Evolutionary conservation across 2,888 invertebrate genomes (phyloP).

Genomic region (Portevinia maculata): DNA sequence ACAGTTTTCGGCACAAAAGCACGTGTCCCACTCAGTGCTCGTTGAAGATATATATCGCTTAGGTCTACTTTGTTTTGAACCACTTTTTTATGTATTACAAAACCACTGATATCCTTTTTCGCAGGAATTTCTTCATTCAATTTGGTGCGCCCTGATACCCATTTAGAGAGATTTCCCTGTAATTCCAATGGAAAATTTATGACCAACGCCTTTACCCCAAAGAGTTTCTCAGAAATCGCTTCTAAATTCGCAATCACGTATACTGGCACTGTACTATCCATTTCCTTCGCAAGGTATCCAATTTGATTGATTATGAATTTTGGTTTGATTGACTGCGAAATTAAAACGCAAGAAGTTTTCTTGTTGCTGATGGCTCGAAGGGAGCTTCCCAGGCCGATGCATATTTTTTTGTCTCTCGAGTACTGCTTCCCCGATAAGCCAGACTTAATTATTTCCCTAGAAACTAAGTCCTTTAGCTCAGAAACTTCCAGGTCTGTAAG

Average conservation of each 20-base stretch:
- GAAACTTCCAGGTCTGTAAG: slow-evolving; percentile 7
- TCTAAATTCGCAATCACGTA: slow-evolving; percentile 27
- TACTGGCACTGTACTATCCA: slow-evolving; percentile 2
- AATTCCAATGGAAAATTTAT: slow-evolving; percentile 19
- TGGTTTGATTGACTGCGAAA: slow-evolving; percentile 43
- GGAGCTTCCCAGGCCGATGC: slow-evolving; percentile 40
- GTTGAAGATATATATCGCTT: slow-evolving; percentile 2
- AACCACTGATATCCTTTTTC: neutral
- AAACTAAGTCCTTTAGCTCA: slow-evolving; percentile 7
- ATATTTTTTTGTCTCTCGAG: slow-evolving; percentile 17
- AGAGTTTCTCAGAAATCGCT: slow-evolving; percentile 1
- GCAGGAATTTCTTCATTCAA: neutral
- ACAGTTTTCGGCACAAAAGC: slow-evolving; percentile 31
- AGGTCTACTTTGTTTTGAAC: neutral
- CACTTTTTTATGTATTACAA: neutral
- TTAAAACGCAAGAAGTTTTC: slow-evolving; percentile 41
- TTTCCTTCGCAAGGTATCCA: slow-evolving; percentile 13
- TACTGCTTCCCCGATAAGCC: neutral
- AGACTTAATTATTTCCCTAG: slow-evolving; percentile 12
- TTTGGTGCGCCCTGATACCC: slow-evolving; percentile 18
- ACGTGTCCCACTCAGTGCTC: neutral
- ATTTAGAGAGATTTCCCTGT: slow-evolving; percentile 1
- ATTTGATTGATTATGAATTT: slow-evolving; percentile 62
- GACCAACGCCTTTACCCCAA: slow-evolving; percentile 13
- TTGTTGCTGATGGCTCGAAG: slow-evolving; percentile 33